Percentiles rank a stretch among this genome's conserved stretches.
These are phyloP conservation scores for Amitus sp. DNA, from an alignment of 2,888 invertebrate genomes.

Conservation along the genomic window DNA sequence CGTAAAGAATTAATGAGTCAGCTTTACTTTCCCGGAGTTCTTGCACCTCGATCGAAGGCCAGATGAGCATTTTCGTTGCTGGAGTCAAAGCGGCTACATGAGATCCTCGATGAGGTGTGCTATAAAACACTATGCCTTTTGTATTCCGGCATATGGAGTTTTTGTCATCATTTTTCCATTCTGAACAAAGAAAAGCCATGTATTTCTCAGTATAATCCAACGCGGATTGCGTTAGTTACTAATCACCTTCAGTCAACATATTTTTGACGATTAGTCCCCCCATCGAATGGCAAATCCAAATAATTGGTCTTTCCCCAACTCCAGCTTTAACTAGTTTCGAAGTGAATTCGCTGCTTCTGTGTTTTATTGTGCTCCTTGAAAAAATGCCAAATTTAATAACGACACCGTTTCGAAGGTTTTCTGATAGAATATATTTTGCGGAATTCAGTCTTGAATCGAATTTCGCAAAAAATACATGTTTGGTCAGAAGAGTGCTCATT, in stretches of 20 bases:
- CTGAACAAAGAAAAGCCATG: slow-evolving; percentile 48
- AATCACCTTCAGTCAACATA: slow-evolving; percentile 75
- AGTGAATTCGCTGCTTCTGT: slow-evolving; percentile 75
- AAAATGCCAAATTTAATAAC: too few species aligned
- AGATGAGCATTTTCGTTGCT: slow-evolving; percentile 80
- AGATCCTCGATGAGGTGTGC: slow-evolving; percentile 91
- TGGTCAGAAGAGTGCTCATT: too few species aligned
- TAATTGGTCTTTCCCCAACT: slow-evolving; percentile 83
- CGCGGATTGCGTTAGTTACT: neutral
- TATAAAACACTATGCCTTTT: slow-evolving; percentile 85
- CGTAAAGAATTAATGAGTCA: neutral
- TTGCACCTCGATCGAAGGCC: slow-evolving; percentile 89
- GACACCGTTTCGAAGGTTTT: too few species aligned
- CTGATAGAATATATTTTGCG: too few species aligned
- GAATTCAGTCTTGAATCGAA: too few species aligned
- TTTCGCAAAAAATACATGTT: too few species aligned
- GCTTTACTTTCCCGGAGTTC: slow-evolving; percentile 76
- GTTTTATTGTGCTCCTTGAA: slow-evolving; percentile 69
- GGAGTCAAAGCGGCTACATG: slow-evolving; percentile 79
- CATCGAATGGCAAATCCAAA: slow-evolving; percentile 97
- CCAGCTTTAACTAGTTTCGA: slow-evolving; percentile 77
- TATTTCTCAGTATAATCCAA: too few species aligned
- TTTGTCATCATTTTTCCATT: slow-evolving; percentile 69
- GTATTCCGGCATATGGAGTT: slow-evolving; percentile 76
- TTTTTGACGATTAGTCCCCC: slow-evolving; percentile 92